Base-by-base conservation (phyloP, 2,113 vertebrate genomes). In the Cyrtonyx montezumae region DNA sequence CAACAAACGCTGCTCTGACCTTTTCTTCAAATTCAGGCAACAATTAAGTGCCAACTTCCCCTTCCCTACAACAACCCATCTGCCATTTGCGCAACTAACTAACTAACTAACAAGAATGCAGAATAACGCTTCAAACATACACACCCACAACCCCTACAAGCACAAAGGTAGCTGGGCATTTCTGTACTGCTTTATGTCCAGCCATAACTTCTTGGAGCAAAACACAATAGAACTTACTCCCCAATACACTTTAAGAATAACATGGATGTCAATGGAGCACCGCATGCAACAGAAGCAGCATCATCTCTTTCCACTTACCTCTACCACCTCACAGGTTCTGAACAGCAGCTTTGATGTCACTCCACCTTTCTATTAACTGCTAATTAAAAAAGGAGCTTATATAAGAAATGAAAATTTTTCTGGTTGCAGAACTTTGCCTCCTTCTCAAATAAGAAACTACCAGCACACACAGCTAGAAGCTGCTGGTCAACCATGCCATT, bases 101-200 rank as follows among this genome's bases (percentile, higher is more conserved):
- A 42, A 37, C 46, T 36, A 63, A 73, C 16, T 85, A 51, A 4
- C 0, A 0, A 76, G 19, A 84, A 7, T 8, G 53, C 26, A 8
- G 3, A 16, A 32, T 18, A 75, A 76, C 18, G 19, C 20, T 82
- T 76, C 42, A 62, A 8, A 66, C 4, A 40, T 5, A 40, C 18
- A 42, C 12, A 30, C 15, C 51, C 26, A 8, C 16, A 19, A 11
- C 20, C 40, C 11, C 15, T 14, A 13, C 13, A 48, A 66, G 22
- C 16, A 71, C 0, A 76, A 36, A 19, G 23, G 25, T 8, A 61
- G 36, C 13, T 5, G 28, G 25, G 48, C 36, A 84, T 43, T 28
- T 26, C 34, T 28, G 22, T 2, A 3, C 19, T 32, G 6, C 26
- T 70, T 23, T 79, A 9, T 3, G 40, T 15, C 46, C 51, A 25